phyloP scores from a whole-genome alignment of 2,888 invertebrate species.

The Hypomecis punctinalis region DNA sequence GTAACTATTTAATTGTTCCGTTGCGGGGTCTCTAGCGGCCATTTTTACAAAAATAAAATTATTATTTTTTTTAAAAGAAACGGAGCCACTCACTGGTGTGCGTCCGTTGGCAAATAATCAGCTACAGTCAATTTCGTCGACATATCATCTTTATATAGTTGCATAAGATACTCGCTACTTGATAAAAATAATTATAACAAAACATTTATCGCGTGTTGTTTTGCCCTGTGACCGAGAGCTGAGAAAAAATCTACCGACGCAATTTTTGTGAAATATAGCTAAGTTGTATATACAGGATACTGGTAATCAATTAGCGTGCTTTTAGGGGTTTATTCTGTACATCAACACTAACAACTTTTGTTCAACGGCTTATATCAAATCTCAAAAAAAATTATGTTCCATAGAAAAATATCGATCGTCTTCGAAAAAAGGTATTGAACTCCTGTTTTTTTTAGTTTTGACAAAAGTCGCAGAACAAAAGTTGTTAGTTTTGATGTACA shows the following conservation, averaged over 20 bases:
- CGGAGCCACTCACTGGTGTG: slow-evolving; percentile 66
- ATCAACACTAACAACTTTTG: too few relatives aligned
- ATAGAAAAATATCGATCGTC: too few relatives aligned
- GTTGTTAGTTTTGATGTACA: too few relatives aligned
- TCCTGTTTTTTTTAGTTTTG: too few relatives aligned
- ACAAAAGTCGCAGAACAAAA: too few relatives aligned
- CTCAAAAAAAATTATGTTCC: too few relatives aligned
- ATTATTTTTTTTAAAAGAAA: slow-evolving; percentile 25
- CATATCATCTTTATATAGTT: slow-evolving; percentile 31
- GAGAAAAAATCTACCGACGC: background rate
- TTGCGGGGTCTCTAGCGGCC: slow-evolving; percentile 84
- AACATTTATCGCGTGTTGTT: slow-evolving; percentile 28
- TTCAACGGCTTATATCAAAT: too few relatives aligned
- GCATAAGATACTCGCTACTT: slow-evolving; percentile 11
- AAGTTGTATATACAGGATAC: too few relatives aligned
- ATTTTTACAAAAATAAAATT: slow-evolving; percentile 42
- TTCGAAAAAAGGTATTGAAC: too few relatives aligned
- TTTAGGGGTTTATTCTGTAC: too few relatives aligned
- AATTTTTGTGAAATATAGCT: too few relatives aligned
- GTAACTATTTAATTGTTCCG: slow-evolving; percentile 86
- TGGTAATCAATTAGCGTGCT: too few relatives aligned
- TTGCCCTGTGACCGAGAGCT: slow-evolving; percentile 11
- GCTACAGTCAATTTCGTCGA: background rate
- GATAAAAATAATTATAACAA: slow-evolving; percentile 8
- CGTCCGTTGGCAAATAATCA: slow-evolving; percentile 47